A percentile compares a stretch with the other conserved stretches of the same genome.
Evolutionary conservation across 2,113 vertebrate species (phyloP).

Genomic region (Oenanthe melanoleuca): DNA sequence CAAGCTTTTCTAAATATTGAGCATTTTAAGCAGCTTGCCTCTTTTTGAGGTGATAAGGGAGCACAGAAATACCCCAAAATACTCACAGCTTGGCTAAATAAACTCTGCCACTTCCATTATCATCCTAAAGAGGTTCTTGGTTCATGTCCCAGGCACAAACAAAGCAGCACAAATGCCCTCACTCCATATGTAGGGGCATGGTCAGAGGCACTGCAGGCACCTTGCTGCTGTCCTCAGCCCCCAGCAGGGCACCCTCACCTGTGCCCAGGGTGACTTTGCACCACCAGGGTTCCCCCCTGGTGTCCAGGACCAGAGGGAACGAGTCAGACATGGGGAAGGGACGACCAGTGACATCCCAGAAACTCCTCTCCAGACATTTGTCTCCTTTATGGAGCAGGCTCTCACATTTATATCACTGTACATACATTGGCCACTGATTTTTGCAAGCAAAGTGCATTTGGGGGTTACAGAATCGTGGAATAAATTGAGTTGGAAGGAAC

Average conservation of each 20-base stretch:
- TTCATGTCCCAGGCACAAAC: background rate
- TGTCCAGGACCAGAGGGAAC: background rate
- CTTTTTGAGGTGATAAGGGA: background rate
- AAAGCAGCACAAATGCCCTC: background rate
- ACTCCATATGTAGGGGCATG: accelerated
- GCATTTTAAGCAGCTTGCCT: background rate
- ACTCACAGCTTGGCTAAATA: background rate
- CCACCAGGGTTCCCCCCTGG: accelerated
- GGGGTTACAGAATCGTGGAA: background rate
- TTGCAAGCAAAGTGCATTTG: background rate
- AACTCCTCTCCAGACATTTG: background rate
- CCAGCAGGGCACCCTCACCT: background rate
- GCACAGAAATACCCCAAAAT: constrained; percentile 5
- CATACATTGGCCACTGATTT: background rate
- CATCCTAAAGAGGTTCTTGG: background rate
- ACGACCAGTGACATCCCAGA: background rate
- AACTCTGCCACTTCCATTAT: background rate
- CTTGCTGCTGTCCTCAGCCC: background rate
- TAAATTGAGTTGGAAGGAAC: background rate
- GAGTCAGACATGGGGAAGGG: background rate
- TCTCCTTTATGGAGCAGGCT: background rate
- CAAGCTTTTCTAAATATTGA: constrained; percentile 19
- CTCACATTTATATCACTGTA: too few relatives aligned
- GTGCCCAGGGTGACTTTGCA: background rate
- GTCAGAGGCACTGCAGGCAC: background rate